Conservation (phyloP, 2,888 invertebrate genomes). For the Netelia inedita region DNA sequence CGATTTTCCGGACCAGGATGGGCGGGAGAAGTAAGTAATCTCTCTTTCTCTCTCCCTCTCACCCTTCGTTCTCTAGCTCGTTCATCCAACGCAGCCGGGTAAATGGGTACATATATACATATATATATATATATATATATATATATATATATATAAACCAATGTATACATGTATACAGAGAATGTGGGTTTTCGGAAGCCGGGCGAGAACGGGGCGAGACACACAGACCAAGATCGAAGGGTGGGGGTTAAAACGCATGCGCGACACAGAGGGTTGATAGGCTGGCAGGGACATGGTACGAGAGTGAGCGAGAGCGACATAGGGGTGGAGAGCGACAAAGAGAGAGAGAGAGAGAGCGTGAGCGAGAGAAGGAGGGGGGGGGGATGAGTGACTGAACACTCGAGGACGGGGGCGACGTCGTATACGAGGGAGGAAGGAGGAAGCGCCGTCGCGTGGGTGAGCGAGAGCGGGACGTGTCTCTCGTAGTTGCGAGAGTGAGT, state of each 20-base stretch:
- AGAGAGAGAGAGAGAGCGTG: conserved; percentile 54
- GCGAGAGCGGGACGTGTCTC: conserved; percentile 28
- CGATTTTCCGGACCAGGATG: conserved; percentile 20
- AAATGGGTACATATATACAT: conserved; percentile 16
- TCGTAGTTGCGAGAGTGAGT: background rate
- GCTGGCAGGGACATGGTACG: conserved; percentile 69
- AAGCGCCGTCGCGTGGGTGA: conserved; percentile 41
- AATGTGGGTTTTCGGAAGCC: conserved; percentile 53
- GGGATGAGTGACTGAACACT: conserved; percentile 28
- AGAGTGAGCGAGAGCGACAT: conserved; percentile 59
- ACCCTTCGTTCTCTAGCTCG: conserved; percentile 17
- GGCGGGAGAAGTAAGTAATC: conserved; percentile 27
- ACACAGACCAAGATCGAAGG: conserved; percentile 15
- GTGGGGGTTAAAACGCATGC: conserved; percentile 68
- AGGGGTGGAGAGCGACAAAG: conserved; percentile 49
- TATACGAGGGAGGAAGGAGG: conserved; percentile 35
- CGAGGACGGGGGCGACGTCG: conserved; percentile 50
- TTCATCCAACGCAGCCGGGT: conserved; percentile 36
- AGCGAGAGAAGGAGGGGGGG: conserved; percentile 48
- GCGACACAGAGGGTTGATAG: conserved; percentile 64
- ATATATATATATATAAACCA: conserved; percentile 2
- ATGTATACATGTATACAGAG: conserved; percentile 5
- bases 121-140: conserved; percentile 11
- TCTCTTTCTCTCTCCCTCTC: background rate
- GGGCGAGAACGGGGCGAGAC: conserved; percentile 50